Evolutionary conservation across 2,113 vertebrate genomes (phyloP).

Genomic region (Sterna hirundo): DNA sequence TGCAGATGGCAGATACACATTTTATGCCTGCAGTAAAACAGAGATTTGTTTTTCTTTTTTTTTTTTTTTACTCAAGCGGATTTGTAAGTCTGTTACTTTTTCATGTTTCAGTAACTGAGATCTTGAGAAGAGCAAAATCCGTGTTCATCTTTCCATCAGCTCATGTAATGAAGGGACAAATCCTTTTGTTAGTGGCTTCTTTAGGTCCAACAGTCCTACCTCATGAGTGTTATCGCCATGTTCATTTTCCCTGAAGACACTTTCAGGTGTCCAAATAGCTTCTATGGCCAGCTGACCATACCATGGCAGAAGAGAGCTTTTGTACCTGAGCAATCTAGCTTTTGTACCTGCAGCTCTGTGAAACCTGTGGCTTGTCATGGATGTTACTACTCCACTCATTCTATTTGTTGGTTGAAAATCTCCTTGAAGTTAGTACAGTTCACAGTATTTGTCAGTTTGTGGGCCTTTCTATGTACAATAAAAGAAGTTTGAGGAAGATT

Average conservation of each 20-base stretch:
- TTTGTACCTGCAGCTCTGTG: neutral
- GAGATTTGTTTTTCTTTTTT: neutral
- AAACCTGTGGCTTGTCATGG: neutral
- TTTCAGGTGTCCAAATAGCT: neutral
- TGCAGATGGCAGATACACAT: neutral
- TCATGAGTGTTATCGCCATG: neutral
- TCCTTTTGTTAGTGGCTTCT: neutral
- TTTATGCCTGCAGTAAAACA: neutral
- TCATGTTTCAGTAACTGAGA: neutral
- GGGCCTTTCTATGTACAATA: neutral
- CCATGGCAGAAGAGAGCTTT: neutral
- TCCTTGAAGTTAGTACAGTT: neutral
- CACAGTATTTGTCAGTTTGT: neutral
- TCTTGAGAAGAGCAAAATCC: neutral
- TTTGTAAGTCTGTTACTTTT: neutral
- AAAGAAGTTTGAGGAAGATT: neutral
- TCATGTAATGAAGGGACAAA: neutral
- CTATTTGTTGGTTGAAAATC: neutral
- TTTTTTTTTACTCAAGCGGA: neutral
- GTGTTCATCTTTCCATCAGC: neutral
- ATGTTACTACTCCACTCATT: neutral
- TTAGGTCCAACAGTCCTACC: neutral
- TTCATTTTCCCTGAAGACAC: neutral
- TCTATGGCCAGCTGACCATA: neutral
- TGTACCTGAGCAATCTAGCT: neutral